Conservation (phyloP, 35 echinoderm and acorn worm genomes). For the Hemicentrotus pulcherrimus region DNA sequence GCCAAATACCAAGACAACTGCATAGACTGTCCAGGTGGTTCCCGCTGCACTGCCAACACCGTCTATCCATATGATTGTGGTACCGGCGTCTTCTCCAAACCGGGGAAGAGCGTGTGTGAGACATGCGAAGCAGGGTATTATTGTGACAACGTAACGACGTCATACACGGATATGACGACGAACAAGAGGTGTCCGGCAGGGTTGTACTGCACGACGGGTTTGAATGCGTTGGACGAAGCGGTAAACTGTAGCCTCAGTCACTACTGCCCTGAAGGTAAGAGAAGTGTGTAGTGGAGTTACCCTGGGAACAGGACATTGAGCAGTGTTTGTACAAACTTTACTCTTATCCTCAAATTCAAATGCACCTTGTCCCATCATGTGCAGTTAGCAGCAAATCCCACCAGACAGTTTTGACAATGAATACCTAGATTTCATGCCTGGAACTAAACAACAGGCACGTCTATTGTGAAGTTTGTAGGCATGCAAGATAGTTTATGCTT, state of each 20-base stretch:
- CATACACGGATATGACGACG: slow-evolving; percentile 81
- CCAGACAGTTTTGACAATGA: too few relatives aligned
- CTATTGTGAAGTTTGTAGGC: too few relatives aligned
- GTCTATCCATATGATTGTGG: slow-evolving; percentile 65
- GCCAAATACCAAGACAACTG: slow-evolving; percentile 89
- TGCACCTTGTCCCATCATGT: too few relatives aligned
- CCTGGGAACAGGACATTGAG: too few relatives aligned
- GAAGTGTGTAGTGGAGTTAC: background rate
- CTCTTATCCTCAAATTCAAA: too few relatives aligned
- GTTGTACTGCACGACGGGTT: slow-evolving; percentile 71
- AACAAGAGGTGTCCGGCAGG: slow-evolving; percentile 93
- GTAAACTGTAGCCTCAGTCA: slow-evolving; percentile 74
- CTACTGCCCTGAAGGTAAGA: slow-evolving; percentile 92
- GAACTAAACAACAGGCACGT: too few relatives aligned
- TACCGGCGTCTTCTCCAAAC: slow-evolving; percentile 76
- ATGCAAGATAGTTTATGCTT: too few relatives aligned
- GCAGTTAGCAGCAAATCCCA: too few relatives aligned
- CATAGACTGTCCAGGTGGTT: slow-evolving; percentile 74
- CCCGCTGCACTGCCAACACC: slow-evolving; percentile 65
- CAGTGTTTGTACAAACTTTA: too few relatives aligned
- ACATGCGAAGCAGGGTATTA: slow-evolving; percentile 89
- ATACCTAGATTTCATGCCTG: too few relatives aligned
- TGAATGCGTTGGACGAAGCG: slow-evolving; percentile 71
- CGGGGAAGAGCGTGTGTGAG: slow-evolving; percentile 69
- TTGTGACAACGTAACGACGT: slow-evolving; percentile 82